Base-by-base conservation (phyloP, 2,888 invertebrate genomes). In the Orthosia gothica region DNA sequence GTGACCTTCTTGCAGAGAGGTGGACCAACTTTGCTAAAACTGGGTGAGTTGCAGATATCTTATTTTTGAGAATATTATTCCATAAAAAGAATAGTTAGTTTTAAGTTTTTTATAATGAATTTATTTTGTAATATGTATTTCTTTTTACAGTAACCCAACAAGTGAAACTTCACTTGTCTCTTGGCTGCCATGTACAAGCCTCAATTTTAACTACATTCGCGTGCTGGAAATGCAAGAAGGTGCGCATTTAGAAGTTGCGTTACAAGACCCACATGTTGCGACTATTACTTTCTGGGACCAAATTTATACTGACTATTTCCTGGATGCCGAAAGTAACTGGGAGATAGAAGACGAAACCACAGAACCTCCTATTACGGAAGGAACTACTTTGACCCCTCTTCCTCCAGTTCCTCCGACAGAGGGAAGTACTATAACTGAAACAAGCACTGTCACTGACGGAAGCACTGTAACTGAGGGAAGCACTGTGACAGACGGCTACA, bases 21-120 rank as follows among this genome's bases (percentile, higher is more conserved):
- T 96, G 96, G 96, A 94, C 94, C 0, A 95, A 93, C 74, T 96
- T 96, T 85, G 95, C 94, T 40, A 95, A 92, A 88, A 89, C 87
- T 68, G 93, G 94, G 96, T 96, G 87, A 88, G 93, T 83, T 40
- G 40, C 1, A 54, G 3, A 18, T 12, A 20, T 18, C 2, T n/a
- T 45, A 40, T 47, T 40, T 40, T 40, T 40, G 7, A 9, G 40
- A 40, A 40, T 40, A 40, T 40, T 40, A 40, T 40, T 40, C 9
- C 7, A 40, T 32, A 9, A 40, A 40, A 32, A 7, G 9, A 9
- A 40, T 40, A 1, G 9, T 40, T 4, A 40, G 40, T 3, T 40
- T 40, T 40, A 40, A 40, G 12, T 40, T 58, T 5, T 12, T 11
- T 20, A 15, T 26, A 11, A 18, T n/a, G 9, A 54, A 12, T n/a